phyloP scores from a whole-genome alignment of 2,888 invertebrate species.

The Drosophila neotestacea region DNA sequence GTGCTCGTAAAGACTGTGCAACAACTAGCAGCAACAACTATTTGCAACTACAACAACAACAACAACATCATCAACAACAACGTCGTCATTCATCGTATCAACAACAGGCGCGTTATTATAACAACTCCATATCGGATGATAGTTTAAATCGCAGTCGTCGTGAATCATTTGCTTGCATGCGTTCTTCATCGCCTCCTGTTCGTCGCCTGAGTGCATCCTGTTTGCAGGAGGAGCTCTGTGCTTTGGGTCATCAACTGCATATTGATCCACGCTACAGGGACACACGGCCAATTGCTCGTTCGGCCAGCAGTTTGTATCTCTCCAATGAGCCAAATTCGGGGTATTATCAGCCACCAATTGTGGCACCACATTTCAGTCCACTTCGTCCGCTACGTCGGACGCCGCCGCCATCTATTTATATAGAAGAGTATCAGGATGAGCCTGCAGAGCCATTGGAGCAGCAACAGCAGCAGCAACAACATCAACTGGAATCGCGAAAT shows the following conservation, averaged over 20 bases:
- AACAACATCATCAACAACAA: conserved; percentile 63
- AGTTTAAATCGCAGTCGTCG: conserved; percentile 82
- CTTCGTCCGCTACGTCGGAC: conserved; percentile 72
- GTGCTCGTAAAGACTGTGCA: neutral
- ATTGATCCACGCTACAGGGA: conserved; percentile 85
- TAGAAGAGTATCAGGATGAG: conserved; percentile 84
- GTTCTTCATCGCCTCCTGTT: conserved; percentile 74
- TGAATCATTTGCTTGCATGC: conserved; percentile 77
- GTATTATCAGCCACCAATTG: conserved; percentile 42
- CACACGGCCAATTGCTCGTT: conserved; percentile 83
- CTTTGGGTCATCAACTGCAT: conserved; percentile 83
- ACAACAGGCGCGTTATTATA: conserved; percentile 68
- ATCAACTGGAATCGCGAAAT: conserved; percentile 54
- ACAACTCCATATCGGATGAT: conserved; percentile 84
- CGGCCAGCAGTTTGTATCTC: conserved; percentile 82
- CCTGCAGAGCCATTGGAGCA: conserved; percentile 61
- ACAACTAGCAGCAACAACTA: conserved; percentile 15
- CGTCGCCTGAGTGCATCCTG: conserved; percentile 83
- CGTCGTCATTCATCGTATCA: conserved; percentile 77
- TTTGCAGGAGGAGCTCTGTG: conserved; percentile 83
- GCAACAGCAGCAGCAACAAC: conserved; percentile 52
- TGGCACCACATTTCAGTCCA: conserved; percentile 63
- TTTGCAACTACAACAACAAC: conserved; percentile 49
- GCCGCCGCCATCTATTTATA: conserved; percentile 84
- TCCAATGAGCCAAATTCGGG: conserved; percentile 53